A percentile compares a stretch with the other conserved stretches of the same genome.
Evolutionary conservation across 2,113 vertebrate species (phyloP).

Genomic region (Pavo muticus): DNA sequence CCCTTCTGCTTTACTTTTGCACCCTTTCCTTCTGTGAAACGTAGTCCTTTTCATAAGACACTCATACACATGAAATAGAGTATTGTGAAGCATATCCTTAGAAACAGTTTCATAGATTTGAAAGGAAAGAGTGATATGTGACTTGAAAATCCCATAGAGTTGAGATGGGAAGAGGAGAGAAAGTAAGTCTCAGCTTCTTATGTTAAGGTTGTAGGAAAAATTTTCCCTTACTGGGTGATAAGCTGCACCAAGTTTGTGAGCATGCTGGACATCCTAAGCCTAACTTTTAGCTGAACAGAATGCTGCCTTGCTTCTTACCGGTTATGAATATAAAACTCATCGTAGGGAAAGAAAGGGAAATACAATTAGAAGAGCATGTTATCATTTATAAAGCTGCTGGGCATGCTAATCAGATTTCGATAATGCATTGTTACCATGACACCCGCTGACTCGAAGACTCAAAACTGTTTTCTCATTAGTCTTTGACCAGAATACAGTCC

Average conservation of each 20-base stretch:
- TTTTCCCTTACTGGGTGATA: neutral
- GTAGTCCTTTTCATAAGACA: neutral
- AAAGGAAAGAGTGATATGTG: neutral
- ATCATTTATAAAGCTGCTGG: conserved; percentile 63
- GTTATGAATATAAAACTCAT: conserved; percentile 48
- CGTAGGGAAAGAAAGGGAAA: conserved; percentile 48
- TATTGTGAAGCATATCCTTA: no score
- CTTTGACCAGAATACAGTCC: conserved; percentile 75
- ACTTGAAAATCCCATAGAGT: neutral
- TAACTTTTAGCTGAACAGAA: conserved; percentile 37
- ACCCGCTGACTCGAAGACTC: conserved; percentile 68
- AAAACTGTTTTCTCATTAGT: conserved; percentile 80
- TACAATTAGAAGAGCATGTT: conserved; percentile 66
- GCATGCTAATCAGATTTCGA: conserved; percentile 80
- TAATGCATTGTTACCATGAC: conserved; percentile 81
- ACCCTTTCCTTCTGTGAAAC: neutral
- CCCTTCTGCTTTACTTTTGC: neutral
- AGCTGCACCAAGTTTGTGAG: conserved; percentile 18
- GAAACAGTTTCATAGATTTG: neutral
- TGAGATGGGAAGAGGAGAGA: neutral
- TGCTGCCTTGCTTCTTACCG: conserved; percentile 10
- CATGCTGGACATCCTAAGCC: neutral
- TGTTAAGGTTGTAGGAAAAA: neutral
- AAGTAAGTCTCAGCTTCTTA: neutral
- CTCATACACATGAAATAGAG: no score